Conservation (phyloP, 2,888 invertebrate species). For the Rhimphoctona megacephalus region DNA sequence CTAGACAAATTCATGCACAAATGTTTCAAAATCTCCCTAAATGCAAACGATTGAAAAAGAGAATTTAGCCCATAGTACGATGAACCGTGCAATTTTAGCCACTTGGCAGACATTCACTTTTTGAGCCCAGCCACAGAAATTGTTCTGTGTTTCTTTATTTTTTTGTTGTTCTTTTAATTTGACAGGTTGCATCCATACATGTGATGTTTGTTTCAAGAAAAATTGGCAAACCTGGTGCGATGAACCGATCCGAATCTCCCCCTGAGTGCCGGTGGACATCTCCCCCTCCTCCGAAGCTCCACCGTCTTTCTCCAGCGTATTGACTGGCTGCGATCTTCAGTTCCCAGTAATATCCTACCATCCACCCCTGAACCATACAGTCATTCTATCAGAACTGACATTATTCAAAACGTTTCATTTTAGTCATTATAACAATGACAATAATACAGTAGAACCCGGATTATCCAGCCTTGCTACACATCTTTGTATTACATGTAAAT, state of each 20-base stretch:
- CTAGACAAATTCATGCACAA: not conserved
- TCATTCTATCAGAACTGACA: conserved; percentile 75
- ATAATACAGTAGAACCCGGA: conserved; percentile 28
- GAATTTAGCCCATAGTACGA: conserved; percentile 12
- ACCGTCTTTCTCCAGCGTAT: conserved; percentile 84
- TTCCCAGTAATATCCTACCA: conserved; percentile 83
- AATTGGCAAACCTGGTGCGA: conserved; percentile 89
- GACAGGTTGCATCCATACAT: conserved; percentile 52
- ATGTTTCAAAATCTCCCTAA: not conserved
- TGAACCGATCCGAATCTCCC: conserved; percentile 92
- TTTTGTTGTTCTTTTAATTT: conserved; percentile 11
- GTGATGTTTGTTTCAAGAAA: conserved; percentile 69
- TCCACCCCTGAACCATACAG: conserved; percentile 83
- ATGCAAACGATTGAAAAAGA: conserved; percentile 11
- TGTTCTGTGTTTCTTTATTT: conserved; percentile 16
- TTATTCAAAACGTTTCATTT: conserved; percentile 58
- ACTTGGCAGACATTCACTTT: conserved; percentile 69
- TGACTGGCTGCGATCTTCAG: conserved; percentile 82
- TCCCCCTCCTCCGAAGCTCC: conserved; percentile 85
- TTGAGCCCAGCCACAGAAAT: conserved; percentile 20
- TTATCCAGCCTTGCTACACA: conserved; percentile 19
- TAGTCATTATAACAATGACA: conserved; percentile 24
- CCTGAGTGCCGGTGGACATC: conserved; percentile 89
- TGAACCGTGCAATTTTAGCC: not conserved
- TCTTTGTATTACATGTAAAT: not conserved